These are phyloP conservation scores for Actinopyga echinites DNA, from an alignment of 53 echinoderm and acorn worm genomes.

Conservation along the genomic window DNA sequence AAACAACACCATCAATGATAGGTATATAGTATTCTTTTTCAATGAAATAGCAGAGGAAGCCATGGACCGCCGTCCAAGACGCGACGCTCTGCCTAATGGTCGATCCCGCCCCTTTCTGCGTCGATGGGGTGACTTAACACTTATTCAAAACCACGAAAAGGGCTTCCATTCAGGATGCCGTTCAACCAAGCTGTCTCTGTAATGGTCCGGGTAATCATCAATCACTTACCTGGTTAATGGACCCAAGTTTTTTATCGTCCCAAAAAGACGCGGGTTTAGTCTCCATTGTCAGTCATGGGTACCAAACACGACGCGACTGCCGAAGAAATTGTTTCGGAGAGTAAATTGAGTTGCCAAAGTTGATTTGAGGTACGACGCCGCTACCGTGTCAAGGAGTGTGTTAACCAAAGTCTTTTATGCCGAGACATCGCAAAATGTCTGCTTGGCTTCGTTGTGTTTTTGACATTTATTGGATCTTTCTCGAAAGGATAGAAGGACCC, in stretches of 20 bases:
- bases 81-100: constrained; percentile 11
- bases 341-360: no score
- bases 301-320: no score
- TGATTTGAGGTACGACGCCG: no score
- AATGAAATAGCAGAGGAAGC: constrained; percentile 2
- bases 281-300: no score
- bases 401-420: no score
- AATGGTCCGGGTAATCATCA: constrained; percentile 33
- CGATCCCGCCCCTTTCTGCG: constrained; percentile 24
- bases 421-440: no score
- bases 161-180: neutral
- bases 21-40: constrained; percentile 16
- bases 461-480: no score
- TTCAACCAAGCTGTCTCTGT: constrained; percentile 38
- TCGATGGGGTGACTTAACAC: constrained; percentile 26
- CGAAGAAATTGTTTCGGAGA: no score
- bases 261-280: no score
- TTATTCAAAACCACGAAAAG: constrained; percentile 11
- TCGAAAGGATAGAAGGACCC: no score
- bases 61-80: constrained; percentile 20
- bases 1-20: constrained; percentile 39
- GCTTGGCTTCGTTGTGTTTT: no score
- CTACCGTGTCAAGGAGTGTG: no score
- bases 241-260: neutral
- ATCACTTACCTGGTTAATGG: constrained; percentile 39